These are phyloP conservation scores for Hetaerina titia DNA, from an alignment of 2,888 invertebrate species.

Conservation along the genomic window DNA sequence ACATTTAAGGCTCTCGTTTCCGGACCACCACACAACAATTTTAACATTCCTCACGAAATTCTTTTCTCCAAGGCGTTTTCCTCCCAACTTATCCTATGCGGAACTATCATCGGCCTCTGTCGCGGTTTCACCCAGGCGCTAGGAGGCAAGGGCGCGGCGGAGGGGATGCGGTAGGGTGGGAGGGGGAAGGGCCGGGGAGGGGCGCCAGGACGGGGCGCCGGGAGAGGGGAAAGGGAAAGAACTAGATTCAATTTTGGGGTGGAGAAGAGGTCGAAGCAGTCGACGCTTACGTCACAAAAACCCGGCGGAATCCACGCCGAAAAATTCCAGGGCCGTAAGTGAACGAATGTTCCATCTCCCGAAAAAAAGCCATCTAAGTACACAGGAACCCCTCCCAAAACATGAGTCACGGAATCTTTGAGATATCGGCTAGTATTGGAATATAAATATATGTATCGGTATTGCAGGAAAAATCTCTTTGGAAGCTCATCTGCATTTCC, in stretches of 20 bases:
- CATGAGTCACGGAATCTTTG: neutral
- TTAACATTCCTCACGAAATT: neutral
- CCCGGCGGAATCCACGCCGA: conserved; percentile 62
- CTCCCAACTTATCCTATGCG: conserved; percentile 28
- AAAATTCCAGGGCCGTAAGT: conserved; percentile 43
- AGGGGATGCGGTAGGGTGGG: neutral
- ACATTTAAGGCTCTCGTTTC: too few species aligned
- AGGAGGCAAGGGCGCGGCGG: neutral
- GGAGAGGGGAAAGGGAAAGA: neutral
- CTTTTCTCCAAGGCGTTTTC: neutral
- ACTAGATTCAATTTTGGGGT: conserved; percentile 48
- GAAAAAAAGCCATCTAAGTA: neutral
- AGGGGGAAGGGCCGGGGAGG: neutral
- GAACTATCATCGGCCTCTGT: conserved; percentile 17
- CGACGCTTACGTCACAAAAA: conserved; percentile 63
- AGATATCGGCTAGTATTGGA: neutral
- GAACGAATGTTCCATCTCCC: neutral
- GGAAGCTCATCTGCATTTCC: too few species aligned
- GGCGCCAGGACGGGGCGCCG: neutral
- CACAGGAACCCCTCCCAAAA: neutral
- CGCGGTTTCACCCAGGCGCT: conserved; percentile 5
- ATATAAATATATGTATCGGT: too few species aligned
- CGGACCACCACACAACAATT: neutral
- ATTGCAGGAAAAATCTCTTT: too few species aligned
- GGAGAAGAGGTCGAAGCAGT: conserved; percentile 44